A percentile compares a stretch with the other conserved stretches of the same genome.
phyloP scores from a whole-genome alignment of 2,888 invertebrate genomes.

The Caenorhabditis sp. region DNA sequence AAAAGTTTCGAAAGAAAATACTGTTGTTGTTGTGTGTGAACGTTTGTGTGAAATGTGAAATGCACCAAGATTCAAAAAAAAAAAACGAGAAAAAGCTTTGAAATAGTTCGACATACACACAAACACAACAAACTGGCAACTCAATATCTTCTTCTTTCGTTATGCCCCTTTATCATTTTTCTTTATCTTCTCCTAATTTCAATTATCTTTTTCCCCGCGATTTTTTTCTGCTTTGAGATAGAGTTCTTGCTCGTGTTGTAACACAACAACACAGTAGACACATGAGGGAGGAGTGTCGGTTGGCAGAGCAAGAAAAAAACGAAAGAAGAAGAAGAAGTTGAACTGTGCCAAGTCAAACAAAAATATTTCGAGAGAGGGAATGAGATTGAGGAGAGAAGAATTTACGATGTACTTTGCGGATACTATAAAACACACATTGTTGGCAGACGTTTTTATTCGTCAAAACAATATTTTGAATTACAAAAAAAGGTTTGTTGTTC shows the following conservation, averaged over 20 bases:
- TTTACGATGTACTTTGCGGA: slow-evolving; percentile 1
- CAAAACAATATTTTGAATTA: too few relatives aligned
- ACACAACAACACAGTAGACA: background rate
- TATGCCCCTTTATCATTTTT: background rate
- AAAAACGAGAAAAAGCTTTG: background rate
- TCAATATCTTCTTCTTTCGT: background rate
- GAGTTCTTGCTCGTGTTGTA: background rate
- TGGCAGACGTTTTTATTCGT: background rate
- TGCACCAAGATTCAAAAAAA: background rate
- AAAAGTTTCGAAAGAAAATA: too few relatives aligned
- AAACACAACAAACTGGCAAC: background rate
- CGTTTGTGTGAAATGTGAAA: background rate
- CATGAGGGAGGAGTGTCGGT: background rate
- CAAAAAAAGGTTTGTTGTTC: too few relatives aligned
- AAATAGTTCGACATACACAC: background rate
- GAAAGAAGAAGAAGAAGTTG: background rate
- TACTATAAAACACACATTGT: background rate
- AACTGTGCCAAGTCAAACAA: slow-evolving; percentile 5
- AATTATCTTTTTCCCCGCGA: background rate
- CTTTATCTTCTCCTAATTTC: background rate
- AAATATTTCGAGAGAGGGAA: background rate
- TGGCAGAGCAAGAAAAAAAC: background rate
- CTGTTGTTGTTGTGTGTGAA: background rate
- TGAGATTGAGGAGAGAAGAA: background rate
- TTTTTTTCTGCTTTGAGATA: too few relatives aligned